These are phyloP conservation scores for Lepus europaeus DNA, from an alignment of 2,113 vertebrate species.

Conservation along the genomic window DNA sequence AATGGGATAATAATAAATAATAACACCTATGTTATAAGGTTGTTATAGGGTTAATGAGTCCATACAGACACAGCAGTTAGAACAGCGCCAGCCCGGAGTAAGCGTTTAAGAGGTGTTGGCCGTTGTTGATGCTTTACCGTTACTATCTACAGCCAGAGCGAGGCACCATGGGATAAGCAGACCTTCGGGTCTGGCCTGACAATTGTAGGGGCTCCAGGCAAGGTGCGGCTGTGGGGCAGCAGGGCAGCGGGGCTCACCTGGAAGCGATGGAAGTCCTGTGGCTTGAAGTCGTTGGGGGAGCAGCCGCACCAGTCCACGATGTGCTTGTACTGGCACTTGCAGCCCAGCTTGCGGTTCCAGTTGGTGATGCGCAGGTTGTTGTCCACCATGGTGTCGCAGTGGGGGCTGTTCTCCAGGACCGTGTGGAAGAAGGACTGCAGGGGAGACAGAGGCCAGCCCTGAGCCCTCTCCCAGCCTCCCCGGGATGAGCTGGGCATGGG, in stretches of 20 bases:
- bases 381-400: constrained; percentile 96
- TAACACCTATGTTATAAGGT: neutral
- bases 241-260: constrained; percentile 89
- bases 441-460: neutral
- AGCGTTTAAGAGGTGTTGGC: rapidly evolving
- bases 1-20: neutral
- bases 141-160: rapidly evolving
- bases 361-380: constrained; percentile 99
- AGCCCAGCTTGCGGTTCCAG: constrained; percentile 99
- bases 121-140: rapidly evolving
- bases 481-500: rapidly evolving
- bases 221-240: rapidly evolving
- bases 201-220: neutral
- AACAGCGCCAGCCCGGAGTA: neutral
- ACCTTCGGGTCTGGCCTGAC: rapidly evolving
- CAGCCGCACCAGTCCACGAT: constrained; percentile 99
- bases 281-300: constrained; percentile 99
- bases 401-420: constrained; percentile 95
- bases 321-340: constrained; percentile 99
- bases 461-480: neutral
- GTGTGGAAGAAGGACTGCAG: constrained; percentile 99
- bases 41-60: neutral
- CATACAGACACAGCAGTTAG: rapidly evolving
- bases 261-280: constrained; percentile 96
- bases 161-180: rapidly evolving